Base-by-base conservation (phyloP, 1,140 invertebrate species). In the Drosophila pseudoobscura region DNA sequence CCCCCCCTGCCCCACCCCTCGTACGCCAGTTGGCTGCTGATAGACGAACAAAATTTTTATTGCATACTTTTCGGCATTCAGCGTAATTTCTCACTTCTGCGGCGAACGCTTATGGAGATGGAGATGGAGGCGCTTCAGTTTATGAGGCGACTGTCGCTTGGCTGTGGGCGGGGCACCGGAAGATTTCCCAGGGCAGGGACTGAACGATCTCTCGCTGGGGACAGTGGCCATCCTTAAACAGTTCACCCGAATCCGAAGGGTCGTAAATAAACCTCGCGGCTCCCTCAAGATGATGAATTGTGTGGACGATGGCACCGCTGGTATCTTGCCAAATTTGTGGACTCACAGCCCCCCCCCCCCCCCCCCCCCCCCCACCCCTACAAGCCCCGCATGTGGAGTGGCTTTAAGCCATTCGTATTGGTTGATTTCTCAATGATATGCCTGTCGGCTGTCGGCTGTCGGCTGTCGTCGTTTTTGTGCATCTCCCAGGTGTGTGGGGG, bases 41-140 rank as follows among this genome's bases (percentile, higher is more conserved):
- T 17, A 17, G 17, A 17, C 17, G 17, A 17, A 17, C 17, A 17
- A 80, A 89, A 89, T 89, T 84, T 89, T 89, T 89, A 89, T 89
- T 89, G 85, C 85, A 89, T 89, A 89, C 85, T 80, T 89, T 89
- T 73, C 41, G 82, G 71, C 78, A 85, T 78, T 85, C 80, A 78
- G 75, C 84, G 85, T 83, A 82, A 88, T 87, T 87, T 87, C 82
- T 87, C 85, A 89, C 78, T 89, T 89, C 64, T 62, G 73, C 57
- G 17, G 17, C 17, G 17, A 1, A 17, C 17, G 17, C 17, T 17
- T 17, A 20, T 20, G 20, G 20, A 2, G 53, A 39, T 39, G 35
- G 35, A 39, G 13, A 13, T 39, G 35, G 35, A 39, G 13, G 11
- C 35, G 35, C 17, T 1, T 17, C 75, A 80, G 85, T 84, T 89